phyloP scores from a whole-genome alignment of 2,797 vertebrate genomes.

The Xerus rutilus region DNA sequence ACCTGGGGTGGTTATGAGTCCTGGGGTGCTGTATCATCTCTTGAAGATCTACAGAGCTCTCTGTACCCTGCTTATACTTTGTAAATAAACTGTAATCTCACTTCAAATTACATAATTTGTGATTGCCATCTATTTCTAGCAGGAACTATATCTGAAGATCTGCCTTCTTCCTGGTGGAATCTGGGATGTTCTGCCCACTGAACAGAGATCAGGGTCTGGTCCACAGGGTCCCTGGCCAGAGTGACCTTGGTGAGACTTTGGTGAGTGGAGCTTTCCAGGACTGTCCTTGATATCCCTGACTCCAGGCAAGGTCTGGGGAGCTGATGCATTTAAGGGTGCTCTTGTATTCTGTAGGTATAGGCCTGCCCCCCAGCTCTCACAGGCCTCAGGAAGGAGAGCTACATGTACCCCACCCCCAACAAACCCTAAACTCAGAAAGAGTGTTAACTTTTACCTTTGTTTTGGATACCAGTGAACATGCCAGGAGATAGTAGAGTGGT shows the following conservation, averaged over 20 bases:
- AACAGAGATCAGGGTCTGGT: not conserved
- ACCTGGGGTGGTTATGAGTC: not conserved
- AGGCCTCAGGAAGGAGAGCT: not conserved
- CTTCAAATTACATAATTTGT: not conserved
- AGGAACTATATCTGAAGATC: not conserved
- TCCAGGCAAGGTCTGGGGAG: not conserved
- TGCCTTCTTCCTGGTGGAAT: not conserved
- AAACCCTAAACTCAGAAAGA: not conserved
- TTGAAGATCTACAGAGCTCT: not conserved
- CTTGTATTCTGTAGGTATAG: not conserved
- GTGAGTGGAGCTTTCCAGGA: not conserved
- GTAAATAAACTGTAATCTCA: not conserved
- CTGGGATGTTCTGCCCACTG: not conserved
- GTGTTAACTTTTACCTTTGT: not conserved
- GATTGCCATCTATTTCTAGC: not conserved
- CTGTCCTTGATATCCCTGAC: rapidly evolving
- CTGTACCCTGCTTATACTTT: not conserved
- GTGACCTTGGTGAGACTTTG: not conserved
- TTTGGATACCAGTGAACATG: not conserved
- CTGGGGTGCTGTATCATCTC: not conserved
- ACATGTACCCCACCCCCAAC: too few relatives aligned
- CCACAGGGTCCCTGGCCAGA: not conserved
- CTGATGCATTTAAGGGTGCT: not conserved
- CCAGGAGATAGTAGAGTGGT: not conserved
- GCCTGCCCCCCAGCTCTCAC: not conserved